These are phyloP conservation scores for Noctua fimbriata DNA, from an alignment of 2,888 invertebrate genomes.

Conservation along the genomic window DNA sequence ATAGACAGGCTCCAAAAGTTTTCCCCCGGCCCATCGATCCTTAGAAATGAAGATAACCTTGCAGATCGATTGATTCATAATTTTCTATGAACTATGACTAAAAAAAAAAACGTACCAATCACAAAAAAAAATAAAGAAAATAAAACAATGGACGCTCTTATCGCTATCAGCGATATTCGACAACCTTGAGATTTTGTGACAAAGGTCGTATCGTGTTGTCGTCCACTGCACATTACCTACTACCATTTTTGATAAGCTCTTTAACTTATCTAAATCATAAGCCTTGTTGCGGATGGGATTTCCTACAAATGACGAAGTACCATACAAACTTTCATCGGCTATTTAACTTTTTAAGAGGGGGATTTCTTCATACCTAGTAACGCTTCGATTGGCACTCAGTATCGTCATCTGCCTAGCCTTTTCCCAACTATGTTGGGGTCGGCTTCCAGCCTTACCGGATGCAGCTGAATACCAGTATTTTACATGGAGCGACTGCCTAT, in stretches of 20 bases:
- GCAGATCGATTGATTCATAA: background rate
- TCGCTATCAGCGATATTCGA: constrained; percentile 28
- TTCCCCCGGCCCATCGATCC: background rate
- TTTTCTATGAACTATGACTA: background rate
- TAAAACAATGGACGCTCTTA: constrained; percentile 3
- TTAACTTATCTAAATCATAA: background rate
- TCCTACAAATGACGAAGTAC: background rate
- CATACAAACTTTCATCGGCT: no score
- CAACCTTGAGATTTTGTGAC: constrained; percentile 28
- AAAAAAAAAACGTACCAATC: background rate
- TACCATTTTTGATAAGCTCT: background rate
- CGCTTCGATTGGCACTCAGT: no score
- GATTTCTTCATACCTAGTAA: no score
- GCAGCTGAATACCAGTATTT: no score
- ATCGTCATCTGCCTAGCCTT: no score
- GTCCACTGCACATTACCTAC: constrained; percentile 3
- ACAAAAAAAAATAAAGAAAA: constrained; percentile 5
- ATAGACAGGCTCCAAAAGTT: background rate
- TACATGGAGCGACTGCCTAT: no score
- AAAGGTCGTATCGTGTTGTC: constrained; percentile 4
- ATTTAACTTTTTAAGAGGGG: no score
- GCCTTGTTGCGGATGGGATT: background rate
- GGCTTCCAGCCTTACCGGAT: no score
- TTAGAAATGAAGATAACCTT: background rate
- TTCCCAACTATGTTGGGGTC: no score